These are phyloP conservation scores for Prietella phreatophila DNA, from an alignment of 2,113 vertebrate genomes.

Conservation along the genomic window DNA sequence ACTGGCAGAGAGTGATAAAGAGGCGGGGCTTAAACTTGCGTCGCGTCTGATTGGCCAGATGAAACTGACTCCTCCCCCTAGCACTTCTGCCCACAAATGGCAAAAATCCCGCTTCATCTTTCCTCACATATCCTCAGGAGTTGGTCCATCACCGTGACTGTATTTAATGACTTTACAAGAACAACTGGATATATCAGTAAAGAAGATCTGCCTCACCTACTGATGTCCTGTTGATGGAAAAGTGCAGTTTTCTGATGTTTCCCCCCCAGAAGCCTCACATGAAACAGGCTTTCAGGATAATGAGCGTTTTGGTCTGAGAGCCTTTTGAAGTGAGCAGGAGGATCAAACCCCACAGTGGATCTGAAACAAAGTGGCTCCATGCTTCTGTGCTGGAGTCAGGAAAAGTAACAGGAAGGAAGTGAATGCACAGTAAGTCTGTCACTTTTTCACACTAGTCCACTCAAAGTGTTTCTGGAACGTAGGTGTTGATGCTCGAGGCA, in stretches of 20 bases:
- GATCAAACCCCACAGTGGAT: background rate
- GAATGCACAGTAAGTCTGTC: background rate
- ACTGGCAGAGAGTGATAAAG: background rate
- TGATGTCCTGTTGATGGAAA: background rate
- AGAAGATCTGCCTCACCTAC: background rate
- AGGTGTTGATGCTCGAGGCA: background rate
- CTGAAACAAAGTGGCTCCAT: background rate
- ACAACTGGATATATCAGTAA: no score
- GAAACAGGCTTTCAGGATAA: conserved; percentile 8
- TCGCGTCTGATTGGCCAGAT: conserved; percentile 9
- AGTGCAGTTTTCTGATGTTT: background rate
- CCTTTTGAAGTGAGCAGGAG: conserved; percentile 22
- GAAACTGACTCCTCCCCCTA: background rate
- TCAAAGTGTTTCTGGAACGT: no score
- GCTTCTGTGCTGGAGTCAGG: background rate
- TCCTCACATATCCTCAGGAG: conserved; percentile 3
- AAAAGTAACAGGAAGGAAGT: background rate
- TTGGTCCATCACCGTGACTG: background rate
- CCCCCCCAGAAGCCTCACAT: background rate
- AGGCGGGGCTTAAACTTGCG: background rate
- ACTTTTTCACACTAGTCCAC: background rate
- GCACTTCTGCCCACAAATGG: conserved; percentile 1
- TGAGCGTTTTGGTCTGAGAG: conserved; percentile 4
- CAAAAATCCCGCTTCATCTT: conserved; percentile 13
- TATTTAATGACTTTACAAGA: background rate